These are phyloP conservation scores for Bugula neritina DNA, from an alignment of 2,888 invertebrate genomes.

Conservation along the genomic window DNA sequence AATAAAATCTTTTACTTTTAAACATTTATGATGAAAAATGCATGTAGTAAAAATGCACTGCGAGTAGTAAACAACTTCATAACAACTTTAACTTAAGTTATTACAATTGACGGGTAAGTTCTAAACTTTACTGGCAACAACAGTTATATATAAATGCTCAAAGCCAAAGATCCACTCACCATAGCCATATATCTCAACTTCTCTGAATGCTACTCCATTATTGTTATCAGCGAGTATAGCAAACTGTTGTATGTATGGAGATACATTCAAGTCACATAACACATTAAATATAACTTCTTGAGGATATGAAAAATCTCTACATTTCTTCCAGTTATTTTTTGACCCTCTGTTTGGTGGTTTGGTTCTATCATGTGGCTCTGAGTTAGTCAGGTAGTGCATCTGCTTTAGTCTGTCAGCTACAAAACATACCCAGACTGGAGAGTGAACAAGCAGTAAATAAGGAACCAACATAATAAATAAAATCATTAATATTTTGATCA, in stretches of 20 bases:
- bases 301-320: not conserved
- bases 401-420: not conserved
- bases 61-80: too few species aligned
- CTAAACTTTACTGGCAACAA: too few species aligned
- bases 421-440: not conserved
- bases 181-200: not conserved
- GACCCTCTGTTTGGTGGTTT: not conserved
- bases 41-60: too few species aligned
- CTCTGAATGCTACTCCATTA: constrained; percentile 3
- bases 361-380: not conserved
- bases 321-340: not conserved
- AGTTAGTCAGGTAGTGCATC: not conserved
- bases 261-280: not conserved
- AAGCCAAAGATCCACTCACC: constrained; percentile 1
- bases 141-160: too few species aligned
- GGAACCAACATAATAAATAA: too few species aligned
- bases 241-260: constrained; percentile 8
- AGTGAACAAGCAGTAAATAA: too few species aligned
- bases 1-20: too few species aligned
- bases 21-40: too few species aligned
- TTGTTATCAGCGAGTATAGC: not conserved
- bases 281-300: not conserved
- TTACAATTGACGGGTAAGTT: too few species aligned
- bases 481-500: too few species aligned
- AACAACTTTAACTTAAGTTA: too few species aligned